These are phyloP conservation scores for Chalcis sispes DNA, from an alignment of 2,888 invertebrate genomes.

Conservation along the genomic window DNA sequence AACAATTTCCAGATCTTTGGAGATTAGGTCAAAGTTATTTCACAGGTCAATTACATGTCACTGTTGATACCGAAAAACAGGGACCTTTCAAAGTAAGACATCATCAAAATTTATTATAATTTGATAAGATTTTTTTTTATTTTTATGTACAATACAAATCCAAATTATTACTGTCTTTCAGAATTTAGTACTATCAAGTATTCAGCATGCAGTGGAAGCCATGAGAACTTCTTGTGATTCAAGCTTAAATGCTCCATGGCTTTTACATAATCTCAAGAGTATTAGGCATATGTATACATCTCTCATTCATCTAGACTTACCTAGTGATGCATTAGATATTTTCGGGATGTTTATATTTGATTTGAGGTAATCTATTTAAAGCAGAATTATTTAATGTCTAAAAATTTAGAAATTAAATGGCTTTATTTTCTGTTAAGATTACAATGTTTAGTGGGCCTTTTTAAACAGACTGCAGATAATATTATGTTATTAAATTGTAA, in stretches of 20 bases:
- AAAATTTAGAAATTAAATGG: not conserved
- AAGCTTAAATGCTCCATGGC: constrained; percentile 80
- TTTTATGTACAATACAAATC: not conserved
- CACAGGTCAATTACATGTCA: constrained; percentile 88
- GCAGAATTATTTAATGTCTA: constrained; percentile 7
- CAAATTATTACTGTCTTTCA: constrained; percentile 49
- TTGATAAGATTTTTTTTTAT: constrained; percentile 7
- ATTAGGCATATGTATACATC: constrained; percentile 89
- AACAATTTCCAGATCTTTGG: constrained; percentile 94
- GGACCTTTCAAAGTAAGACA: constrained; percentile 84
- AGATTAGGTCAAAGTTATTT: constrained; percentile 96
- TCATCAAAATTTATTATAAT: constrained; percentile 13
- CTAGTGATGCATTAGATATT: constrained; percentile 90
- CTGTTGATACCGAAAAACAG: constrained; percentile 84
- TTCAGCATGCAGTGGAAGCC: constrained; percentile 78
- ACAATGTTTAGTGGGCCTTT: constrained; percentile 89
- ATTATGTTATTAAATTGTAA: constrained; percentile 83
- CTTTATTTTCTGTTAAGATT: constrained; percentile 74
- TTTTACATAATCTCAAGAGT: constrained; percentile 88
- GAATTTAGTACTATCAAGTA: constrained; percentile 72
- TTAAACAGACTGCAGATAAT: constrained; percentile 89
- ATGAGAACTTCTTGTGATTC: constrained; percentile 72
- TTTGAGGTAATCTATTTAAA: constrained; percentile 78
- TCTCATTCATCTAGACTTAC: constrained; percentile 89
- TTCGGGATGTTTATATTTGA: constrained; percentile 91